Base-by-base conservation (phyloP, 2,888 invertebrate genomes). In the Iphiclides podalirius region DNA sequence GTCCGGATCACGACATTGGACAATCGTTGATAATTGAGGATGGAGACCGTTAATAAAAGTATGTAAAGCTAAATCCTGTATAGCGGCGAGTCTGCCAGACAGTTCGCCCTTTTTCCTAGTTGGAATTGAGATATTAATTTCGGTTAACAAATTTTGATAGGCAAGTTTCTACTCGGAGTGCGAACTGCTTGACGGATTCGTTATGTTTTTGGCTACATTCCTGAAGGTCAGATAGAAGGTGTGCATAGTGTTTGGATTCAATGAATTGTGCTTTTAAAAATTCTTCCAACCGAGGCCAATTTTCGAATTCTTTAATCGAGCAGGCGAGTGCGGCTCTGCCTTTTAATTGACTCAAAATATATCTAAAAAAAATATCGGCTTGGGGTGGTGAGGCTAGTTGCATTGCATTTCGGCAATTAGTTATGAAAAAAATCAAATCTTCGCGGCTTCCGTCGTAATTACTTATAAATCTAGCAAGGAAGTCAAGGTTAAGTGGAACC, bases 241-340 rank as follows among this genome's bases (percentile, higher is more conserved):
- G 16, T 1, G 44, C 12, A 13, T 50, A 50, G 6, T 40, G 44
- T 36, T 50, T 50, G 9, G 6, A 23, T 1, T 40, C 44, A 9
- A 40, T 40, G 15, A 50, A 45, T 15, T 40, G 50, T 4, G 12
- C 34, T 39, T 50, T 50, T 3, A 36, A 13, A 17, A 50, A 50
- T 2, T 44, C 43, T 13, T 44, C 39, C 28, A 44, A 33, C 23
- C 39, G 40, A 2, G 8, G 9, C 44, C 35, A 44, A 1, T 44
- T 28, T 1, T 15, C 11, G 15, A 50, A 44, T 40, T 50, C 44
- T 28, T 50, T 50, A 2, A 40, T 35, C 9, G 37, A 11, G n/a
- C 43, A 42, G 0, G 43, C 49, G 11, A 38, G 7, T 12, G 44
- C 44, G 6, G 50, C 50, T 1, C 28, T 37, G 6, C 50, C 44